Evolutionary conservation across 2,797 vertebrate genomes (phyloP), one percentile per base, ranked within the genome.

Genomic region (Rhinoraja longicauda): DNA sequence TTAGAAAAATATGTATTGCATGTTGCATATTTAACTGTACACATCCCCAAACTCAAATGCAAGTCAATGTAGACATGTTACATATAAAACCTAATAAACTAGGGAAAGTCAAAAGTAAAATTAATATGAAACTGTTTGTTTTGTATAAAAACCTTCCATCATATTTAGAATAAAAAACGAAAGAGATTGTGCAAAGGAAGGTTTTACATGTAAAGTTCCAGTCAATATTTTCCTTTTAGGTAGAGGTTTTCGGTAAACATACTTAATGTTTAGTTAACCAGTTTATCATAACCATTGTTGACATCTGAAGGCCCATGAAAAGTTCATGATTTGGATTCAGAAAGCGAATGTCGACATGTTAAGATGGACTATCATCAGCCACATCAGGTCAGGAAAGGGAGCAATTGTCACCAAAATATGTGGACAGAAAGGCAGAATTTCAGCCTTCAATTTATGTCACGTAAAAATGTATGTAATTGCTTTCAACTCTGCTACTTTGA

Each of bases 281-380:
- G 70, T 92, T 92, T 75, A 92, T 75, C 29, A 92, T 72, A 92
- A 72, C 90, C 45, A 45, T 72, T 72, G 90, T 92, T 75, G 39
- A 92, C 90, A n/a, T 92, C 70, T 92, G 90, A 75, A 75, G 24
- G 26, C 70, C 39, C 26, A 73, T 92, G 67, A 45, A 72, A 75
- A 73, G 70, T 72, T 92, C 90, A 92, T 24, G 32, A 64, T 75
- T 91, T 75, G 70, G 1, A 73, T 75, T 92, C 90, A 57, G 45
- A 72, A 8, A 53, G 19, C 7, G 36, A 39, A 53, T n/a, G 70
- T 72, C 17, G 12, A 17, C 45, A 75, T 75, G 39, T 6, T 64
- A 84, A 90, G 36, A 53, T 26, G 64, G 45, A 57, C 53, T 12
- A 62, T 84, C n/a, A 26, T 45, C 8, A 75, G 88, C 24, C 21